Base-by-base conservation (phyloP, 1,140 invertebrate species). In the Nephila pilipes region DNA sequence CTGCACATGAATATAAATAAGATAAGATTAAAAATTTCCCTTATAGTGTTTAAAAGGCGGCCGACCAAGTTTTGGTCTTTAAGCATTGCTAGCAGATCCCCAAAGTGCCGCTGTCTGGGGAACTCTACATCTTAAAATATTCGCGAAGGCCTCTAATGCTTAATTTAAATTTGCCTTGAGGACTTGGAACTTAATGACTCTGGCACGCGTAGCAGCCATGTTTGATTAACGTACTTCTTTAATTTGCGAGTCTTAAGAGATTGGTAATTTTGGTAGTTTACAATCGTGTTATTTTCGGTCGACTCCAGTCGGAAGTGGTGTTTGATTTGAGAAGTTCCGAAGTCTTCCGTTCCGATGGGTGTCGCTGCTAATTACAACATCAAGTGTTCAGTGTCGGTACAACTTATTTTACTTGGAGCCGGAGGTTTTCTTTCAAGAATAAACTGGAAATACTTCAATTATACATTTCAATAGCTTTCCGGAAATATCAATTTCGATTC, bases 141-240 rank as follows among this genome's bases (percentile, higher is more conserved):
- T 91, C 88, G 69, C 32, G 10, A 20, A 46, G 22, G 80, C 89
- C 80, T 83, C 89, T 81, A 83, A 91, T 91, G 79, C 89, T 54
- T 91, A 91, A 91, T 91, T 91, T 91, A 83, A 91, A 91, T 91
- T 91, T 91, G 89, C 54, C 69, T 46, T 25, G 79, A 38, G 79
- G 89, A 46, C 79, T 25, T n/a, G 32, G 29, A 55, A 32, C 79
- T 91, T 91, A 91, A 91, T 91, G 89, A 91, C 69, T 90, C 38
- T 58, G 22, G 60, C 38, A 75, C 22, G 38, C 57, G 54, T 2
- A 54, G 89, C 69, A 83, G 89, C 89, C 89, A 91, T 91, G 89
- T 91, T 91, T 91, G 89, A 91, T 91, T 91, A 91, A 91, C 89
- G 55, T 36, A 91, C 69, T 91, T 91, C 89, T 91, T 91, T 91